phyloP scores from a whole-genome alignment of 2,113 vertebrate species.

The Gymnobelideus leadbeateri region DNA sequence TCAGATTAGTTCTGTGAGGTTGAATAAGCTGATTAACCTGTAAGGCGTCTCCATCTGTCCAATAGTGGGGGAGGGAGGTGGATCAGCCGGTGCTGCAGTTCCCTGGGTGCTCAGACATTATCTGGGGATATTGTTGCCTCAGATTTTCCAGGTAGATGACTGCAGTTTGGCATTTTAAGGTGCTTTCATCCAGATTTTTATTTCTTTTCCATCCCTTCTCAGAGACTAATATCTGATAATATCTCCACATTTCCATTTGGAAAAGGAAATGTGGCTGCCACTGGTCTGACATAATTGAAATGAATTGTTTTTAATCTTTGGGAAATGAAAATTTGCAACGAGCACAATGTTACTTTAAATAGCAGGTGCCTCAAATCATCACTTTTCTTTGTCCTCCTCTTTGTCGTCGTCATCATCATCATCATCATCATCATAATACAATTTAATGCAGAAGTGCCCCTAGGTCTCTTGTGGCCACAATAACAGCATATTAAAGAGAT shows the following conservation, averaged over 20 bases:
- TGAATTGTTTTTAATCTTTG: conserved; percentile 48
- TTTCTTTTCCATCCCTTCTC: conserved; percentile 4
- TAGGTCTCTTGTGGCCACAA: not conserved
- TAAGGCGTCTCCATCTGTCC: not conserved
- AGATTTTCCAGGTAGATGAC: not conserved
- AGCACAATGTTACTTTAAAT: not conserved
- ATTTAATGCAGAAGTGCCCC: not conserved
- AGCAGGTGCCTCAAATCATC: conserved; percentile 15
- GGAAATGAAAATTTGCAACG: conserved; percentile 49
- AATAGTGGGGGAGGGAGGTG: not conserved
- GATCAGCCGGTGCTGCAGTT: not conserved
- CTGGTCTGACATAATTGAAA: conserved; percentile 45
- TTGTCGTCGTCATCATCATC: not conserved
- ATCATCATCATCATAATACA: not conserved
- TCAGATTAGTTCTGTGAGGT: not conserved
- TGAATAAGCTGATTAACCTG: not conserved
- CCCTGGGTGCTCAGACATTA: not conserved
- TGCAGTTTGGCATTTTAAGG: conserved; percentile 30
- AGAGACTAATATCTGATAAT: conserved; percentile 39
- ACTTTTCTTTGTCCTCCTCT: not conserved
- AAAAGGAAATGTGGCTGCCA: conserved; percentile 37
- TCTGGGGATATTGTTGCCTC: not conserved
- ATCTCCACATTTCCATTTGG: not conserved
- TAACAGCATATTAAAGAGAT: conserved; percentile 35
- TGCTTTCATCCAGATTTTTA: not conserved